Conservation (phyloP, 2,797 vertebrate genomes). For the Chanos chanos region DNA sequence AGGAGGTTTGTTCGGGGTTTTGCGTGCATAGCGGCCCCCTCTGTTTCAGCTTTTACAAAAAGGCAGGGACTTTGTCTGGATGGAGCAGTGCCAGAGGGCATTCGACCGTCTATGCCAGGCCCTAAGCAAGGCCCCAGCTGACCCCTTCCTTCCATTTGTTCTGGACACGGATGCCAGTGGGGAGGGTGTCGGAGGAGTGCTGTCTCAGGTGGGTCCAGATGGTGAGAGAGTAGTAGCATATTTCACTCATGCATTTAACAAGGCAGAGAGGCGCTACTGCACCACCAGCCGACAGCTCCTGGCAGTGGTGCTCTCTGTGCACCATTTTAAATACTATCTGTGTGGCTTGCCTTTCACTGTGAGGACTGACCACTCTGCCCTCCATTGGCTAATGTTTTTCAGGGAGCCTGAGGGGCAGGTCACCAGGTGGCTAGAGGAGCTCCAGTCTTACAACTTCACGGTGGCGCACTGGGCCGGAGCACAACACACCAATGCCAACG, state of each 20-base stretch:
- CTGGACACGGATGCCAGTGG: constrained; percentile 16
- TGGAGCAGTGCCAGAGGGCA: background rate
- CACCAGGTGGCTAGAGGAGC: constrained; percentile 1
- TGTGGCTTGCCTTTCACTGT: constrained; percentile 23
- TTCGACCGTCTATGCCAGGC: constrained; percentile 1
- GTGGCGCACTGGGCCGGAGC: constrained; percentile 1
- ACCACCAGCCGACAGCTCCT: constrained; percentile 8
- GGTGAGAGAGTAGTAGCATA: constrained; percentile 22
- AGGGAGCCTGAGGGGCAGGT: constrained; percentile 15
- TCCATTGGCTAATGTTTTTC: constrained; percentile 34
- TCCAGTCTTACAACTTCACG: background rate
- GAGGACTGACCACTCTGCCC: constrained; percentile 21
- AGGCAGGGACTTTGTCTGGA: constrained; percentile 2
- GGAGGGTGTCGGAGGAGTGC: background rate
- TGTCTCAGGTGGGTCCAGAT: background rate
- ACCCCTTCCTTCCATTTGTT: constrained; percentile 10
- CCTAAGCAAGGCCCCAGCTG: background rate
- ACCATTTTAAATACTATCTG: constrained; percentile 21
- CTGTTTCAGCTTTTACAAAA: constrained; percentile 2
- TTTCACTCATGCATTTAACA: constrained; percentile 26
- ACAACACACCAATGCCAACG: constrained; percentile 3
- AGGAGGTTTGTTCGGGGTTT: background rate
- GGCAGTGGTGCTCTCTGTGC: background rate
- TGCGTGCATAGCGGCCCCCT: background rate
- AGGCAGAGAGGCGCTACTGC: constrained; percentile 8